Percentiles rank a stretch among this genome's conserved stretches.
Conservation (phyloP, 2,888 invertebrate genomes). For the Epistrophe eligans region DNA sequence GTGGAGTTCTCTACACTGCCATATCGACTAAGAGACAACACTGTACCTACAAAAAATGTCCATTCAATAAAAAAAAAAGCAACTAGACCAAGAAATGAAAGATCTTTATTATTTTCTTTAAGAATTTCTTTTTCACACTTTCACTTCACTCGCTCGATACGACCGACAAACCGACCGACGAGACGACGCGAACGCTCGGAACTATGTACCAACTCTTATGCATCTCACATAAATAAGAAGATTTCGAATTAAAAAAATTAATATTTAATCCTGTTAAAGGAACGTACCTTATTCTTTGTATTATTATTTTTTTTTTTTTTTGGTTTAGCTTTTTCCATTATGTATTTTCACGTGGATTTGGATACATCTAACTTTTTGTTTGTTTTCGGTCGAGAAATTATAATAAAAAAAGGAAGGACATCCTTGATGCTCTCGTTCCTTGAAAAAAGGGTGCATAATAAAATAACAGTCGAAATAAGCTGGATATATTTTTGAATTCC, state of each 20-base stretch:
- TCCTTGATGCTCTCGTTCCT: background rate
- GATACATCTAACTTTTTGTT: background rate
- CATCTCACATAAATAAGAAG: slow-evolving; percentile 52
- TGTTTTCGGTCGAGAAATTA: slow-evolving; percentile 39
- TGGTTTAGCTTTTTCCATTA: slow-evolving; percentile 36
- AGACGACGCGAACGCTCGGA: no score
- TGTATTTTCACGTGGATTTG: slow-evolving; percentile 31
- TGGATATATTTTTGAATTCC: slow-evolving; percentile 38
- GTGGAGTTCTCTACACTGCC: background rate
- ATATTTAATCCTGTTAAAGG: slow-evolving; percentile 67
- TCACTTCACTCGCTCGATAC: background rate
- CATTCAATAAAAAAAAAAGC: slow-evolving; percentile 64
- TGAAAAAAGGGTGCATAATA: slow-evolving; percentile 60
- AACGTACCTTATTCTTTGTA: background rate
- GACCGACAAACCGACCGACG: no score
- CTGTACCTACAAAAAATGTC: slow-evolving; percentile 32
- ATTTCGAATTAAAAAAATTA: slow-evolving; percentile 70
- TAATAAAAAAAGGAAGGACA: slow-evolving; percentile 31
- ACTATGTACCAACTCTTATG: slow-evolving; percentile 8
- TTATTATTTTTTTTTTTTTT: slow-evolving; percentile 27
- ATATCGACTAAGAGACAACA: background rate
- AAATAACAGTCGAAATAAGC: slow-evolving; percentile 45
- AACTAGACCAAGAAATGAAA: slow-evolving; percentile 27
- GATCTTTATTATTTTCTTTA: background rate
- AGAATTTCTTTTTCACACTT: slow-evolving; percentile 22